Percentiles rank a stretch among this genome's conserved stretches.
Conservation (phyloP, 2,797 vertebrate genomes). For the Gobionotothen gibberifrons region DNA sequence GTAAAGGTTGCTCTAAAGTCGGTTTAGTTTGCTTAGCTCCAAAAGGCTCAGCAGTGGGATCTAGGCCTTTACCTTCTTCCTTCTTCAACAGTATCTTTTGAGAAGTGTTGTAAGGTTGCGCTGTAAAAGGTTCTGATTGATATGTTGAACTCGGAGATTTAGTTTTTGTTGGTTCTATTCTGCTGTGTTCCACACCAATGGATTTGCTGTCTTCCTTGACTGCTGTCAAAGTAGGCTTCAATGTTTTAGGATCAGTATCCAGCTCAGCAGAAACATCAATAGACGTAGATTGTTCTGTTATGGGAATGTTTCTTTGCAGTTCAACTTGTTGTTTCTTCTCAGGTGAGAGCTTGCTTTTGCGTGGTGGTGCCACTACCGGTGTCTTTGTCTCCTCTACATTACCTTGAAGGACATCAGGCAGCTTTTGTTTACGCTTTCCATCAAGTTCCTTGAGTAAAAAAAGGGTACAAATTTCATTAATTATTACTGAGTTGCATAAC, state of each 20-base stretch:
- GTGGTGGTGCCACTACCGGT: conserved; percentile 52
- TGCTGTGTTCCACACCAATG: conserved; percentile 8
- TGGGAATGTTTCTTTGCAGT: conserved; percentile 2
- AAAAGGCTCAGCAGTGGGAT: background rate
- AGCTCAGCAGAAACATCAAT: conserved; percentile 8
- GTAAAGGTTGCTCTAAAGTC: background rate
- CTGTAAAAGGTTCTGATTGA: background rate
- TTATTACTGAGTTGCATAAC: background rate
- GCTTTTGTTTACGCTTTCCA: conserved; percentile 58
- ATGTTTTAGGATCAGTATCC: conserved; percentile 16
- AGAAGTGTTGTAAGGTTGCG: background rate
- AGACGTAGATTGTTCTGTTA: conserved; percentile 26
- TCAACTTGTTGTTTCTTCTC: conserved; percentile 40
- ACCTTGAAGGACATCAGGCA: conserved; percentile 4
- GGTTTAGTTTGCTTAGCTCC: conserved; percentile 11
- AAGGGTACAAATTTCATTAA: background rate
- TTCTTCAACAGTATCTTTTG: conserved; percentile 4
- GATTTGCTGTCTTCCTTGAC: background rate
- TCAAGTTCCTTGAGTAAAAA: conserved; percentile 68
- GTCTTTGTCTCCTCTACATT: conserved; percentile 33
- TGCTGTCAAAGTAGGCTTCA: background rate
- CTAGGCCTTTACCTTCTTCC: background rate
- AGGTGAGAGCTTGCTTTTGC: conserved; percentile 60
- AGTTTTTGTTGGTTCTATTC: conserved; percentile 8
- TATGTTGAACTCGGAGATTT: conserved; percentile 2